Evolutionary conservation across 2,888 invertebrate species (phyloP), one percentile per base, ranked within the genome.

Genomic region (Resseliella maxima): DNA sequence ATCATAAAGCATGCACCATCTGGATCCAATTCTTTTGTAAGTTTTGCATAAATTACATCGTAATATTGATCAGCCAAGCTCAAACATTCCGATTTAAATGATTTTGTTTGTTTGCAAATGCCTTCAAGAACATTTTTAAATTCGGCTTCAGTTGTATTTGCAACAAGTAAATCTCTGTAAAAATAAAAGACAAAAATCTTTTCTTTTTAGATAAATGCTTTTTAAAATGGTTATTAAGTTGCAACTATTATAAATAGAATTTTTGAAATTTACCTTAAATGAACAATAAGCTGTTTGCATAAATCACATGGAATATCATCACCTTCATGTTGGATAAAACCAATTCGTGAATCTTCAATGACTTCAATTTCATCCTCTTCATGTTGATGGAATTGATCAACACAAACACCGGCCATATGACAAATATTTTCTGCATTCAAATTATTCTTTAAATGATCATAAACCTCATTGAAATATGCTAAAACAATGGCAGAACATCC

Each of bases 71-170:
- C 94, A 0, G 96, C 96, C 64, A 97, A 92, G 87, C 93, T 92
- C 0, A 94, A 91, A 89, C 98, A 98, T 92, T 97, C 95, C 0
- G 92, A 89, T 88, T 94, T 93, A 91, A 96, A 96, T 15, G 93
- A 92, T 87, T 94, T 94, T 0, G 95, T 95, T 91, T 96, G 96
- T 88, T 95, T 95, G 92, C 97, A 97, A 5, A 97, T 91, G 87
- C 97, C 95, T 89, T 94, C 92, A 21, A 96, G 90, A 1, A 86
- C 86, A 81, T 27, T 35, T 90, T 95, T 93, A 91, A 97, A 97
- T 91, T 97, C 96, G 0, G 92, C 89, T 90, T 96, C 95, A 0
- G 98, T 97, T 0, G 97, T 96, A 90, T 97, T 97, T 27, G 97
- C 95, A 41, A 96, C 92, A 36, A 98, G 90, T 8, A 96, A 92